Percentiles rank a stretch among this genome's conserved stretches.
Evolutionary conservation across 35 echinoderm and acorn worm genomes (phyloP).

Genomic region (Strongylocentrotus purpuratus): DNA sequence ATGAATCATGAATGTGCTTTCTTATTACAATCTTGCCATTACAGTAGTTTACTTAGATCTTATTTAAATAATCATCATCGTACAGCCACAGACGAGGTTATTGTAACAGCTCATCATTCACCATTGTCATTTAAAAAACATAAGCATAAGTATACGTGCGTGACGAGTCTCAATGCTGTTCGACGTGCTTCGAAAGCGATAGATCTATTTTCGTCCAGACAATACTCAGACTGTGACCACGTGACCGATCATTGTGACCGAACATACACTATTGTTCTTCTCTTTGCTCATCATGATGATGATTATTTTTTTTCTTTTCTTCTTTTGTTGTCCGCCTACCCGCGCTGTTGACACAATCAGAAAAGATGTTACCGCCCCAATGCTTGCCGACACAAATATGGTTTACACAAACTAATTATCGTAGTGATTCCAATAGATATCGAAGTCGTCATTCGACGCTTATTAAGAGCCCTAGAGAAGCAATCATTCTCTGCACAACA

Average conservation of each 20-base stretch:
- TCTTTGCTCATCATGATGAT: background rate
- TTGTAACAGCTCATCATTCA: background rate
- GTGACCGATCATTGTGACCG: background rate
- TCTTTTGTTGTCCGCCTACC: no score
- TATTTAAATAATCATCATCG: background rate
- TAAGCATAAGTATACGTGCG: background rate
- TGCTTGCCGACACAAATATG: background rate
- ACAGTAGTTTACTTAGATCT: no score
- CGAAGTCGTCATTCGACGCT: background rate
- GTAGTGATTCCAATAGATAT: background rate
- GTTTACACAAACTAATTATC: background rate
- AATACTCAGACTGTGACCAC: background rate
- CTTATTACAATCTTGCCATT: no score
- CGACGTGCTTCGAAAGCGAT: background rate
- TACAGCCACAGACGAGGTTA: background rate
- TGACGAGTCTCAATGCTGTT: background rate
- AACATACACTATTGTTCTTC: background rate
- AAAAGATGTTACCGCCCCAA: background rate
- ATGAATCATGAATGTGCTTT: no score
- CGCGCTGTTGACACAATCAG: background rate
- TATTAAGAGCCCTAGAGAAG: background rate
- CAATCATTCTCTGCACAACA: background rate
- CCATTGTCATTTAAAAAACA: background rate
- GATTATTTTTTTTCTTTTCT: background rate
- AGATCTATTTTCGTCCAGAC: background rate